Percentiles rank a stretch among this genome's conserved stretches.
Evolutionary conservation across 1,140 invertebrate species (phyloP).

Genomic region (Oscheius sp.): DNA sequence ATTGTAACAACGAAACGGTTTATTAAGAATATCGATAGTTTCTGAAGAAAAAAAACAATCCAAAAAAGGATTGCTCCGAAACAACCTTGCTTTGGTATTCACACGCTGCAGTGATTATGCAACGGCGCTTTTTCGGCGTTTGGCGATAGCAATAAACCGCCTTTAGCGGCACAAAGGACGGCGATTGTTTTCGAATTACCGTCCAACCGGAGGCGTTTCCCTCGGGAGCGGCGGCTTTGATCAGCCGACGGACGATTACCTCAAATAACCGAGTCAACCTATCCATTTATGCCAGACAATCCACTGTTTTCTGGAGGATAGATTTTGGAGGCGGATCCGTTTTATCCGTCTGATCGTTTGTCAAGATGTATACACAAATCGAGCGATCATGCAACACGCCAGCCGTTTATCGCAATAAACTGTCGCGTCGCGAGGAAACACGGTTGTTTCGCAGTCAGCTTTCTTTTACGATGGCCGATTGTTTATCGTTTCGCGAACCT

Average conservation of each 20-base stretch:
- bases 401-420: slow-evolving; percentile 2
- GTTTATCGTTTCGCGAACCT: no score
- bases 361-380: no score
- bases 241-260: neutral
- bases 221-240: slow-evolving; percentile 5
- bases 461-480: no score
- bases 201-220: neutral
- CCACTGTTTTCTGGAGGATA: no score
- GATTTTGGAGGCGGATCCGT: no score
- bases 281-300: no score
- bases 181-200: slow-evolving; percentile 8
- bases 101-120: slow-evolving; percentile 1
- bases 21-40: no score
- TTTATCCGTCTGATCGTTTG: neutral
- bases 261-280: neutral
- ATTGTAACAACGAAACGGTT: no score
- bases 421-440: neutral
- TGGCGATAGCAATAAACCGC: neutral
- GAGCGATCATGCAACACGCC: no score
- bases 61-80: no score
- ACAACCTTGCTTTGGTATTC: neutral
- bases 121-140: neutral
- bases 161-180: neutral
- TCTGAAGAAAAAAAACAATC: no score
- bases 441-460: no score